Percentiles rank a stretch among this genome's conserved stretches.
Evolutionary conservation across 2,797 vertebrate genomes (phyloP).

Genomic region (Alcedo atthis): DNA sequence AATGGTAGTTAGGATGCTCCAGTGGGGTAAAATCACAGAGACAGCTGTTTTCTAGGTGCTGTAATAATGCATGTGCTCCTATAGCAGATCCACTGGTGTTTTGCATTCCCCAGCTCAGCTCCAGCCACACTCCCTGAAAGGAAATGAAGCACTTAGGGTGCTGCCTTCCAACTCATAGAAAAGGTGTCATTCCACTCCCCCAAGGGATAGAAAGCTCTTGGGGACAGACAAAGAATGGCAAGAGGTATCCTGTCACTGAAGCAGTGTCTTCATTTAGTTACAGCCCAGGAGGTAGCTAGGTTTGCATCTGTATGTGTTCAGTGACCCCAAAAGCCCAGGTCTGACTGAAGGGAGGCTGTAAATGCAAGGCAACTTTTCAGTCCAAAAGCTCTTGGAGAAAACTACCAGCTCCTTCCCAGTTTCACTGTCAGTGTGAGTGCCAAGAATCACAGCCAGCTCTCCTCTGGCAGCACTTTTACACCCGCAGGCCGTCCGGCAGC

Average conservation of each 20-base stretch:
- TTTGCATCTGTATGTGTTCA: background rate
- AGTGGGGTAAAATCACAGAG: background rate
- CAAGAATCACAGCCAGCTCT: background rate
- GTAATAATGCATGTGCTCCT: background rate
- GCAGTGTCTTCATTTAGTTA: background rate
- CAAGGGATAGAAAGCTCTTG: background rate
- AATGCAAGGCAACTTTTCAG: background rate
- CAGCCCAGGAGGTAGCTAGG: background rate
- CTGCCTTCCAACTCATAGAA: background rate
- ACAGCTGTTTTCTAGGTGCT: background rate
- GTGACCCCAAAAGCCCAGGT: background rate
- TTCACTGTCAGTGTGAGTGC: rapidly evolving
- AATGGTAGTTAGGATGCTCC: background rate
- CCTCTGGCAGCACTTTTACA: background rate
- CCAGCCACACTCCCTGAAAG: background rate
- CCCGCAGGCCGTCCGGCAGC: rapidly evolving
- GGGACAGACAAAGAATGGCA: background rate
- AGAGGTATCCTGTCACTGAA: background rate
- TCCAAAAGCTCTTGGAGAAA: background rate
- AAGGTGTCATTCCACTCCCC: background rate
- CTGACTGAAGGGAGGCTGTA: background rate
- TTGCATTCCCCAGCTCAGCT: background rate
- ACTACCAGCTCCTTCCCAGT: background rate
- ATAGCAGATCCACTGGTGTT: background rate
- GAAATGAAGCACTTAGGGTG: background rate